These are phyloP conservation scores for Pollenia angustigena DNA, from an alignment of 2,888 invertebrate genomes.

Conservation along the genomic window DNA sequence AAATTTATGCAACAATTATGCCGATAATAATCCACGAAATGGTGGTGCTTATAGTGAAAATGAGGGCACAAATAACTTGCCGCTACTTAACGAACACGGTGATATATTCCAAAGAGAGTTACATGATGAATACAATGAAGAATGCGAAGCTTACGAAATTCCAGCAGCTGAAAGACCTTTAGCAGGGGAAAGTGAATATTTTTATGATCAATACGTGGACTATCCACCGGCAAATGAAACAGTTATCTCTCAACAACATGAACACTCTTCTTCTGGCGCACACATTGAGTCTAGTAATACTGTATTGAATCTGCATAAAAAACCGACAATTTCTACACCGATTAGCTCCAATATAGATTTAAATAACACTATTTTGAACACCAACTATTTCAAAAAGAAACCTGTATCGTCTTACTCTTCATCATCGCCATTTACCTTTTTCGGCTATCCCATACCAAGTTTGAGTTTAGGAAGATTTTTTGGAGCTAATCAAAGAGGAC, in stretches of 20 bases:
- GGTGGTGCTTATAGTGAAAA: slow-evolving; percentile 60
- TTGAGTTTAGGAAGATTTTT: slow-evolving; percentile 89
- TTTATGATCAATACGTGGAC: slow-evolving; percentile 93
- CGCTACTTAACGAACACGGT: slow-evolving; percentile 89
- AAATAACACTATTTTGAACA: slow-evolving; percentile 84
- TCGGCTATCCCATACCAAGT: slow-evolving; percentile 92
- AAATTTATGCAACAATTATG: slow-evolving; percentile 86
- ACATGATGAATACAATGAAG: slow-evolving; percentile 85
- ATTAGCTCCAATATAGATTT: slow-evolving; percentile 86
- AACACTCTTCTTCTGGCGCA: slow-evolving; percentile 50
- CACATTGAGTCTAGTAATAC: slow-evolving; percentile 77
- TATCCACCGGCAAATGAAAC: slow-evolving; percentile 86
- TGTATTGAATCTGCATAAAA: slow-evolving; percentile 80
- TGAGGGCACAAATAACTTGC: slow-evolving; percentile 84
- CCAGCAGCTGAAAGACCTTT: slow-evolving; percentile 86
- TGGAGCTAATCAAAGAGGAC: slow-evolving; percentile 83
- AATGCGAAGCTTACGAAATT: slow-evolving; percentile 82
- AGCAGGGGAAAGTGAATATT: slow-evolving; percentile 92
- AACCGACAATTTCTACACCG: slow-evolving; percentile 82
- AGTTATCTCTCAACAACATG: slow-evolving; percentile 27
- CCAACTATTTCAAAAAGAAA: slow-evolving; percentile 81
- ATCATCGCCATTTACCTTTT: slow-evolving; percentile 90
- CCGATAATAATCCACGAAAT: slow-evolving; percentile 77
- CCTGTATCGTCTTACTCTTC: slow-evolving; percentile 74
- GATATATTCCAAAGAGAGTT: slow-evolving; percentile 87